These are phyloP conservation scores for Tachysurus fulvidraco DNA, from an alignment of 2,113 vertebrate genomes.

Conservation along the genomic window DNA sequence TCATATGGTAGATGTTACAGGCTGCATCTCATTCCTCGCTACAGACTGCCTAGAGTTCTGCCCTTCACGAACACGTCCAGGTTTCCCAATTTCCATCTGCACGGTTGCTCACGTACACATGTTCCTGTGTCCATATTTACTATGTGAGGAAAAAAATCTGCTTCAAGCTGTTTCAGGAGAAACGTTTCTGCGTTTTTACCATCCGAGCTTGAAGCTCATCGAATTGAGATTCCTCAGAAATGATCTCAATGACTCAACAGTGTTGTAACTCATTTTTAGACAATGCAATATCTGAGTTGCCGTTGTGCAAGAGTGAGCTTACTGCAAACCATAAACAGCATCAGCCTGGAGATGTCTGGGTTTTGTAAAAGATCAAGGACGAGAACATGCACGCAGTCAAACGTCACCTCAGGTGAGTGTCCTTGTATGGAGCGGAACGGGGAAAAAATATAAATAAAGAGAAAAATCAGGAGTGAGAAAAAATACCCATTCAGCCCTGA, in stretches of 20 bases:
- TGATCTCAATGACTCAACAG: background rate
- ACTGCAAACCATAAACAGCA: background rate
- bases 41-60: slow-evolving; percentile 28
- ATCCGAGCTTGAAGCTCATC: background rate
- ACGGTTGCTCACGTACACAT: background rate
- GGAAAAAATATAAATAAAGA: background rate
- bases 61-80: background rate
- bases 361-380: background rate
- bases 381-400: background rate
- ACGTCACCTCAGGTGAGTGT: background rate
- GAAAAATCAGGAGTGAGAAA: background rate
- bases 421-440: too few relatives aligned
- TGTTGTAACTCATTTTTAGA: background rate
- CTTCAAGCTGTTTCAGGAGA: background rate
- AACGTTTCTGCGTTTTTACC: background rate
- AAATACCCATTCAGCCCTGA: background rate
- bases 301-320: background rate
- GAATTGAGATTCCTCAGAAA: background rate
- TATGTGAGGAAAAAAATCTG: background rate
- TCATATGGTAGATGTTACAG: slow-evolving; percentile 22
- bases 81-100: slow-evolving; percentile 19
- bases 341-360: background rate
- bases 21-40: slow-evolving; percentile 29
- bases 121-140: slow-evolving; percentile 15
- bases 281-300: background rate